These are phyloP conservation scores for Lophochroa leadbeateri DNA, from an alignment of 2,113 vertebrate species.

Conservation along the genomic window DNA sequence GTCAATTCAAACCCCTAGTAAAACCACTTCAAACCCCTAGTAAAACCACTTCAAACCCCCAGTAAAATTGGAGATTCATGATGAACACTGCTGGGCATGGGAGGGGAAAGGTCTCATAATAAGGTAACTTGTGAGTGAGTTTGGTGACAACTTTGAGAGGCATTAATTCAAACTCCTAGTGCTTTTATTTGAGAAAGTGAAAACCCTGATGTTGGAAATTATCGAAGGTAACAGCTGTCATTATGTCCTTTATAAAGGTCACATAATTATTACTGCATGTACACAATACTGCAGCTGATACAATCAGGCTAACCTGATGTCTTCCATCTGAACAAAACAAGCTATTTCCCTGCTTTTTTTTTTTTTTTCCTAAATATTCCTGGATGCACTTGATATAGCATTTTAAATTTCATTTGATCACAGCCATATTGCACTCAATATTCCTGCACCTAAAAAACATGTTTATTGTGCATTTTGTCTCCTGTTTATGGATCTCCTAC, in stretches of 20 bases:
- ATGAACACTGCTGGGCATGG: not conserved
- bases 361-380: not conserved
- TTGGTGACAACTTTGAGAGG: not conserved
- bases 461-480: not conserved
- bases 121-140: not conserved
- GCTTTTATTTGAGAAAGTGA: not conserved
- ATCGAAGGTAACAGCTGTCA: not conserved
- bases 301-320: not conserved
- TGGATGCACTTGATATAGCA: not conserved
- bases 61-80: not conserved
- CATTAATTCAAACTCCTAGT: not conserved
- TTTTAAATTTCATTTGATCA: not conserved
- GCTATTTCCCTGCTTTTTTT: not conserved
- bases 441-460: not conserved
- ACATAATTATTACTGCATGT: not conserved
- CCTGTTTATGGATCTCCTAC: not conserved
- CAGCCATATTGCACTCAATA: not conserved
- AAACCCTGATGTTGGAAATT: not conserved
- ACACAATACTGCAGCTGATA: not conserved
- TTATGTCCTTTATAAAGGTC: not conserved
- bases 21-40: not conserved
- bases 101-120: not conserved
- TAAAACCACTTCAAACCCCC: not conserved
- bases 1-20: not conserved
- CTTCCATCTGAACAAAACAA: not conserved